phyloP scores from a whole-genome alignment of 2,888 invertebrate species.

The Metallyticus violacea region DNA sequence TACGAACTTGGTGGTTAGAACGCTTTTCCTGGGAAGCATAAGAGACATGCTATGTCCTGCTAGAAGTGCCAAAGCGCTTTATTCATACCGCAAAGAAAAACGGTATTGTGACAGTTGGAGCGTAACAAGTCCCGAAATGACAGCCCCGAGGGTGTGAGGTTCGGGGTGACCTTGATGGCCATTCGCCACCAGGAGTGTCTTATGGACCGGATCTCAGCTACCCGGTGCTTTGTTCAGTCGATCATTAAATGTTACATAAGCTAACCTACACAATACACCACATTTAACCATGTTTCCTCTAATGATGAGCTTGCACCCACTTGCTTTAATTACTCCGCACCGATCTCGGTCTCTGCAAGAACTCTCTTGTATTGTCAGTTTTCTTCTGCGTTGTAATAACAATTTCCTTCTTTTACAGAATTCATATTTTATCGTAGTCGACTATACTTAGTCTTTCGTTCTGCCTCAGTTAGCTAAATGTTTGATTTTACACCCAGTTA shows the following conservation, averaged over 20 bases:
- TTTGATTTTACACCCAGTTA: background rate
- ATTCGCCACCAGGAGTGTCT: background rate
- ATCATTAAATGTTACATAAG: background rate
- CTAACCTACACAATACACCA: background rate
- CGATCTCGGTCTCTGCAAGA: too few relatives aligned
- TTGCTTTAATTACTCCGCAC: too few relatives aligned
- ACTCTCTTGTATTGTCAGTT: too few relatives aligned
- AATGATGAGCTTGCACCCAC: background rate
- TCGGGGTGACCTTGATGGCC: background rate
- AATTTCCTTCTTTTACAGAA: background rate
- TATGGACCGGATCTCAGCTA: background rate
- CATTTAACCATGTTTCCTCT: background rate
- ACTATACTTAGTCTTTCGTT: background rate
- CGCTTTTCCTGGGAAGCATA: too few relatives aligned
- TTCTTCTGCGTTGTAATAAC: background rate
- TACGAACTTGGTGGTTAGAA: too few relatives aligned
- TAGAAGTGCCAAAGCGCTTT: too few relatives aligned
- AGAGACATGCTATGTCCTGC: background rate
- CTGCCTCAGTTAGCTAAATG: too few relatives aligned
- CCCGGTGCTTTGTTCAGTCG: background rate
- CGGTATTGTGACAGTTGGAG: background rate
- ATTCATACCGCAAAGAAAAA: background rate
- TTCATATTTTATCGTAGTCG: background rate
- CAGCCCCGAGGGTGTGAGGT: too few relatives aligned
- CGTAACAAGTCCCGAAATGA: background rate